Percentiles rank a stretch among this genome's conserved stretches.
phyloP scores from a whole-genome alignment of 2,888 invertebrate genomes.

The Archips xylosteana region DNA sequence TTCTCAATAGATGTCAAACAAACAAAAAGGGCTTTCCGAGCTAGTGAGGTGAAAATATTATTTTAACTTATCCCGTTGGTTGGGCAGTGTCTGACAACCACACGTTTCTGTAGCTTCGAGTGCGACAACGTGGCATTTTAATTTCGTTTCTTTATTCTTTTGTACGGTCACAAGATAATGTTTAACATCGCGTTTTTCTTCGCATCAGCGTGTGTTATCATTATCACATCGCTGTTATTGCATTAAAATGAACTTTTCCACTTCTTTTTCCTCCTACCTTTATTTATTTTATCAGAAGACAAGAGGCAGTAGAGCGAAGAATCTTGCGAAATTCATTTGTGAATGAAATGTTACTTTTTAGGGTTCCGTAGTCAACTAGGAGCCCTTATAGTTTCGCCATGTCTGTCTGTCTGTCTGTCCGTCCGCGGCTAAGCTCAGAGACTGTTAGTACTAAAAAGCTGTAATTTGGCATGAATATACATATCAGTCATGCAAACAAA shows the following conservation, averaged over 20 bases:
- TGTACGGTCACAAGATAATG: conserved; percentile 17
- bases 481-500: no score
- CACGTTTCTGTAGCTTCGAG: conserved; percentile 15
- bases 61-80: neutral
- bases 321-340: neutral
- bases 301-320: neutral
- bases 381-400: no score
- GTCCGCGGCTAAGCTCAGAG: no score
- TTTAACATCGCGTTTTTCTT: conserved; percentile 17
- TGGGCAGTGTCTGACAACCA: conserved; percentile 7
- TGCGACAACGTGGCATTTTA: conserved; percentile 33
- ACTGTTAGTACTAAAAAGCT: no score
- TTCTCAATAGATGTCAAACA: no score
- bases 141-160: conserved; percentile 30
- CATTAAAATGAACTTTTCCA: neutral
- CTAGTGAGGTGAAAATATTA: no score
- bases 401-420: no score
- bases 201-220: conserved; percentile 10
- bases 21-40: no score
- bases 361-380: no score
- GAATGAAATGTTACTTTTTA: no score
- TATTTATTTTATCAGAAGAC: neutral
- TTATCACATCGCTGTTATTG: conserved; percentile 5
- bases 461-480: no score
- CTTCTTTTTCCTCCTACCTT: neutral